These are phyloP conservation scores for Ramazzottius varieornatus DNA, from an alignment of 2,888 invertebrate genomes.

Conservation along the genomic window DNA sequence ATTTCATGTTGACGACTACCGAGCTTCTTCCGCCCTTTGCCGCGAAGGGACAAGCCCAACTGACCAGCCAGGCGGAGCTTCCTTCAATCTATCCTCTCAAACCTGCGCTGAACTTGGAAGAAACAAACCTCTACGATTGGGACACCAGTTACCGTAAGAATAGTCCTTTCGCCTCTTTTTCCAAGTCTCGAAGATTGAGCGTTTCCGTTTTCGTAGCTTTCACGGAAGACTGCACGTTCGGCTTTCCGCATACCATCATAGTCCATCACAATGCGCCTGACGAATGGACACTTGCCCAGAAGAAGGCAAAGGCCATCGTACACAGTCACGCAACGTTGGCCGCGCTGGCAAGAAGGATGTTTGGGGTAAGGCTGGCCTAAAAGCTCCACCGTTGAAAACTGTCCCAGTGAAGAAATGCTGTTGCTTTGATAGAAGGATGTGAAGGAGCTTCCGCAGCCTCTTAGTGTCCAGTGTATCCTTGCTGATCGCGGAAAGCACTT, in stretches of 20 bases:
- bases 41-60: slow-evolving; percentile 23
- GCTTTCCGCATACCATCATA: background rate
- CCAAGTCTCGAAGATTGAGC: background rate
- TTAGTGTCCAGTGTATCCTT: slow-evolving; percentile 54
- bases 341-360: slow-evolving; percentile 42
- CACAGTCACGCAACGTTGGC: slow-evolving; percentile 18
- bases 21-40: slow-evolving; percentile 33
- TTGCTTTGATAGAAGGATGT: slow-evolving; percentile 30
- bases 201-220: background rate
- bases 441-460: slow-evolving; percentile 41
- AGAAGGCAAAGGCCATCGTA: background rate
- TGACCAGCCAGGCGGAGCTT: slow-evolving; percentile 30
- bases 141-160: slow-evolving; percentile 42
- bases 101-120: slow-evolving; percentile 37
- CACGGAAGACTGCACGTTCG: background rate
- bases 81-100: slow-evolving; percentile 49
- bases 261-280: background rate
- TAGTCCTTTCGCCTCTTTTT: background rate
- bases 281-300: slow-evolving; percentile 3
- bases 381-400: no score
- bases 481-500: slow-evolving; percentile 43
- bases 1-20: slow-evolving; percentile 37
- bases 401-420: background rate
- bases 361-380: slow-evolving; percentile 33
- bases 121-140: slow-evolving; percentile 36